Base-by-base conservation (phyloP, 2,888 invertebrate species). In the Chorisops tibialis region DNA sequence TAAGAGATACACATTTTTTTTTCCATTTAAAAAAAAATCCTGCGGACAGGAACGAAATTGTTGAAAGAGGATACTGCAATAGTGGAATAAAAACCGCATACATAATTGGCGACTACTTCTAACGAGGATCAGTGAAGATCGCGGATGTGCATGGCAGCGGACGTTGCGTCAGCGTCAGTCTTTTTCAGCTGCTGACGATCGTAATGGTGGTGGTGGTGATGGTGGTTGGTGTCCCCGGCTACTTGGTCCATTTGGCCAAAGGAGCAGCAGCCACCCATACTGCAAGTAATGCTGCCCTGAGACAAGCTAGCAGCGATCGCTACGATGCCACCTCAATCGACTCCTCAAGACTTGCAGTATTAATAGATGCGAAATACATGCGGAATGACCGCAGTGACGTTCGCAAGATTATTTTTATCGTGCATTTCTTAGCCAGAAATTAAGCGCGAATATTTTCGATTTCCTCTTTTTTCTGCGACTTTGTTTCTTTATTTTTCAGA, bases 381-480 rank as follows among this genome's bases (percentile, higher is more conserved):
- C 52, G 41, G 52, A 24, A 54, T 41, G 52, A 22, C 22, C 52
- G 41, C 39, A 19, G 22, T 41, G 41, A 54, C 52, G 52, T 22
- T 54, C 24, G 22, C 52, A 54, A 51, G 41, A 6, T 14, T 16
- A 16, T n/a, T 41, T 41, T 41, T 6, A 16, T n/a, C n/a, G 4
- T 41, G 14, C 16, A 35, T 56, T 45, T 56, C 43, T 43, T 45
- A 56, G 30, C 45, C 24, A 54, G 43, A 56, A 30, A 5, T 30
- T 30, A 30, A n/a, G 43, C 56, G 56, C 16, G 45, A 43, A 56
- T 45, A 56, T 47, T 47, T 56, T 24, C 45, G 35, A 56, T 56
- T 56, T 56, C 56, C 56, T 43, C 56, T 45, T 43, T 56, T 56
- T 56, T 24, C 12, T 24, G 16, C 4, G 24, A 35, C 30, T 50